A percentile compares a stretch with the other conserved stretches of the same genome.
Conservation (phyloP, 1,140 invertebrate species). For the Lepidostoma basale region DNA sequence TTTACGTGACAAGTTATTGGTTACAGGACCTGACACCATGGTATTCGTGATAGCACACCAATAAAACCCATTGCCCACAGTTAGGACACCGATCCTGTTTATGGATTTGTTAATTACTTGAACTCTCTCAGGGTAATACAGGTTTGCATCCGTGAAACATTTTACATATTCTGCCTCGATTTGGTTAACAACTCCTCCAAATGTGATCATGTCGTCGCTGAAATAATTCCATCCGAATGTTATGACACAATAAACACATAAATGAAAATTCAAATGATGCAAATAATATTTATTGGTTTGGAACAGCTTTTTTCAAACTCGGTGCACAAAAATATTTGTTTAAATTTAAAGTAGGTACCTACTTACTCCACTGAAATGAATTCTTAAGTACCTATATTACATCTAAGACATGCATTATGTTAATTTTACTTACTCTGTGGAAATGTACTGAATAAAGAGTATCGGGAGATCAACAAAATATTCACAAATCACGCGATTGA, state of each 20-base stretch:
- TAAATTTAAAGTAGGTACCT: too few relatives aligned
- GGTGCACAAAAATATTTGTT: not conserved
- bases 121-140: conserved; percentile 48
- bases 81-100: not conserved
- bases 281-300: not conserved
- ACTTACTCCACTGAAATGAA: too few relatives aligned
- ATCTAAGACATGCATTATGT: not conserved
- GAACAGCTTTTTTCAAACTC: not conserved
- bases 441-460: not conserved
- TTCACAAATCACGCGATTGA: conserved; percentile 57
- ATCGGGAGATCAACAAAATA: conserved; percentile 44
- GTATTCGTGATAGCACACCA: conserved; percentile 54
- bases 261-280: not conserved
- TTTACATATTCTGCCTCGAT: conserved; percentile 41
- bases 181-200: not conserved
- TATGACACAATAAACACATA: not conserved
- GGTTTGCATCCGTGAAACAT: conserved; percentile 55
- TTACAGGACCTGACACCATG: conserved; percentile 45
- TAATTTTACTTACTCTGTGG: not conserved
- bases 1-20: conserved; percentile 50
- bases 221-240: too few relatives aligned
- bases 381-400: too few relatives aligned
- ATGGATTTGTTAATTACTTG: not conserved
- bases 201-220: not conserved
- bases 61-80: conserved; percentile 53